Evolutionary conservation across 2,797 vertebrate genomes (phyloP), one percentile per base, ranked within the genome.

Genomic region (Chaetophractus vellerosus): DNA sequence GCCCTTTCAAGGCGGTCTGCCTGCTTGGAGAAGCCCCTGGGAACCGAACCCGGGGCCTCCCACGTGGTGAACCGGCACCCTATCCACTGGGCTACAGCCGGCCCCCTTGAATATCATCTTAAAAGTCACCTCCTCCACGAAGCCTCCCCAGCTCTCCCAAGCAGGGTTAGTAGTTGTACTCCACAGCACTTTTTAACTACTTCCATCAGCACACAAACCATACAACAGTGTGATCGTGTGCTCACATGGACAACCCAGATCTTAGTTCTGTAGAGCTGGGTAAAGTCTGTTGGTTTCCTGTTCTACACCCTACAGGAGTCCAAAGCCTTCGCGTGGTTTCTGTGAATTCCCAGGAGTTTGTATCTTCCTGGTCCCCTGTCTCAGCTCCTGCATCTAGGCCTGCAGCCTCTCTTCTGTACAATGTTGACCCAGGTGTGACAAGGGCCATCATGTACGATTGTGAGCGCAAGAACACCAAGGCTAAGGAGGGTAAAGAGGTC

Each of bases 71-170:
- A 45, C 9, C 5, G 41, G 9, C 41, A 9, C 41, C 41, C 41
- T 45, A 45, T 5, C 41, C 41, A 45, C 41, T 45, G 41, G 41
- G 41, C 41, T 45, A 45, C 5, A 9, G 5, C 41, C 41, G n/a
- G 9, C 41, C 9, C 16, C 50, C 72, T 64, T 66, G 31, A 64
- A 89, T 71, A 50, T 12, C 9, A 71, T 50, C 38, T 57, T 82
- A 71, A 92, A 63, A 28, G 33, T 48, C 68, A 69, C 36, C 38
- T 71, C 79, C 79, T 71, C 38, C 66, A 81, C 55, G 72, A 88
- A 94, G 78, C n/a, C n/a, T 50, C n/a, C 26, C 76, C 61, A 88
- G 45, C 8, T 88, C 12, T 88, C 64, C 31, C 45, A 86, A 36
- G 61, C 61, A 63, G 71, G 33, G 7, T 41, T 75, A 69, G 11